Base-by-base conservation (phyloP, 2,797 vertebrate genomes). In the Hybognathus amarus region DNA sequence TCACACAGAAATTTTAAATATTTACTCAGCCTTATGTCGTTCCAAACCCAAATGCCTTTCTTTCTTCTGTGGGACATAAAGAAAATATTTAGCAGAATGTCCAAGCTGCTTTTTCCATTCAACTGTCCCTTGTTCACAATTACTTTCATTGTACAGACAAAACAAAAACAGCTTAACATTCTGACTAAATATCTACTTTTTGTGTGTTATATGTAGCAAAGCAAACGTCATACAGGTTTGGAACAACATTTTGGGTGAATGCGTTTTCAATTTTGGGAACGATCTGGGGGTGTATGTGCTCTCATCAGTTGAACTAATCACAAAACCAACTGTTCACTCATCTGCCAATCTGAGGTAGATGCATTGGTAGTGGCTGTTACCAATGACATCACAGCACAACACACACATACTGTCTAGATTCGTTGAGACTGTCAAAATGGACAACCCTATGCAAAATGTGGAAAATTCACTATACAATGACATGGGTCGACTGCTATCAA, bases 311-410 rank as follows among this genome's bases (percentile, higher is more conserved):
- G 13, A 80, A 83, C 52, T 4, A 56, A 38, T 9, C 24, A 15
- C 36, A 70, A 68, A 81, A 79, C 66, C 50, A 50, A 74, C 12
- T 12, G 54, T 64, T 71, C 47, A 22, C 24, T n/a, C 15, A 24
- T 63, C 56, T 82, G 8, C 76, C 81, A 27, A 56, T 75, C 78
- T 67, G 73, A 76, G 66, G 36, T 78, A 80, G 69, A 80, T 75
- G 82, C 83, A 87, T 77, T 79, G 68, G 78, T 87, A 87, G 83
- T 82, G 66, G 45, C 74, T 38, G 54, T 81, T 83, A 85, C 85
- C 70, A 40, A 84, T 80, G 59, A 73, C 79, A 79, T 80, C 82
- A 59, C 79, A 74, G 75, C 83, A 77, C 66, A 42, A 71, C 50
- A 85, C 52, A 73, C 11, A 20, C 66, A 73, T 15, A 20, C 59